Base-by-base conservation (phyloP, 2,113 vertebrate genomes). In the Amphilophus citrinellus region DNA sequence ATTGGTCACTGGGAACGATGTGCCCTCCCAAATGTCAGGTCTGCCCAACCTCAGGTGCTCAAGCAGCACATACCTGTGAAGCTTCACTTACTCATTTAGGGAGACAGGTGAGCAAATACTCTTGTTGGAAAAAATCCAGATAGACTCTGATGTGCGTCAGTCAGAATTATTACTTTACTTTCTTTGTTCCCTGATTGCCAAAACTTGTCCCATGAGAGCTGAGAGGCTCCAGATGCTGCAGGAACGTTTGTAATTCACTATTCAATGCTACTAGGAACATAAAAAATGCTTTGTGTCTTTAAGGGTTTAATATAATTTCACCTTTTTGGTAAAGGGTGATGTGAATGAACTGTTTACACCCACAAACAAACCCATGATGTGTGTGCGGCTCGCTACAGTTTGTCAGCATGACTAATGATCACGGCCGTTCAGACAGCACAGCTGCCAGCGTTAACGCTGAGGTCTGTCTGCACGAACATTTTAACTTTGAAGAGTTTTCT, bases 291-390 rank as follows among this genome's bases (percentile, higher is more conserved):
- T 47, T 47, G 44, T 47, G 44, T 47, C 13, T 53, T 53, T 2
- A 50, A 68, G 27, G 22, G 18, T 68, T 27, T 18, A 13, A 47
- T 68, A 47, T 0, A 68, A 27, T 68, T 17, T 47, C 14, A 10
- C 5, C 2, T 47, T 68, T 27, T 68, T 47, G 47, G 0, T 68
- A 68, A 47, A 47, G 27, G 22, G 15, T 47, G 0, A 47, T 44
- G 37, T 66, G 24, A 44, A 66, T 14, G 11, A 0, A 44, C 7
- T 10, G 1, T 61, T 32, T 35, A 14, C 39, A 39, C 8, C 39
- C 9, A 39, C 8, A 42, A 42, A 11, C 27, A 42, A 39, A 7
- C 24, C 8, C 39, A 11, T 42, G 39, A 3, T 3, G 10, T 10
- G 22, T 17, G 47, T 17, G 8, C 27, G 65, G 27, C 20, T 68